Conservation (phyloP, 2,888 invertebrate species). For the Stenoptilia bipunctidactyla region DNA sequence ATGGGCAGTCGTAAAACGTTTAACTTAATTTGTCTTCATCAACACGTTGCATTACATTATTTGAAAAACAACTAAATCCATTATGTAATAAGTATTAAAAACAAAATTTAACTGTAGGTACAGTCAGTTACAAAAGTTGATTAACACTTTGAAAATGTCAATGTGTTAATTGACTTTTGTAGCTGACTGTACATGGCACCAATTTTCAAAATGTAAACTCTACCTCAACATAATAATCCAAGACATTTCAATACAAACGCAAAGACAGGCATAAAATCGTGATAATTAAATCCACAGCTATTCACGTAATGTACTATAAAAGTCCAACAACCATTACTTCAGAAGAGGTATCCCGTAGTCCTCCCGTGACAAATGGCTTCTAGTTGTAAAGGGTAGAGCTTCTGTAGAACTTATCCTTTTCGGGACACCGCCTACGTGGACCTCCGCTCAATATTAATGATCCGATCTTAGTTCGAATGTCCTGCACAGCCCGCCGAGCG, state of each 20-base stretch:
- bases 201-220: too few species aligned
- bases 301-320: not conserved
- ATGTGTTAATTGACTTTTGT: too few species aligned
- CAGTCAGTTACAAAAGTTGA: too few species aligned
- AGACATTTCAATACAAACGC: slow-evolving; percentile 1
- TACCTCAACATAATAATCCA: too few species aligned
- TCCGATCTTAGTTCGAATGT: slow-evolving; percentile 63
- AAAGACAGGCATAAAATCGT: slow-evolving; percentile 37
- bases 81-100: too few species aligned
- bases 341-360: not conserved
- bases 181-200: too few species aligned
- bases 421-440: slow-evolving; percentile 50
- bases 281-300: slow-evolving; percentile 19
- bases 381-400: slow-evolving; percentile 60
- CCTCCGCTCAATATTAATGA: slow-evolving; percentile 63
- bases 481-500: slow-evolving; percentile 36
- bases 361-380: slow-evolving; percentile 42
- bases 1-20: too few species aligned
- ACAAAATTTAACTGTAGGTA: too few species aligned
- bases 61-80: too few species aligned
- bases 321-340: not conserved
- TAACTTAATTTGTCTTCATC: too few species aligned
- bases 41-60: too few species aligned
- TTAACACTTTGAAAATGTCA: too few species aligned
- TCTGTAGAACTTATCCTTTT: slow-evolving; percentile 55